Base-by-base conservation (phyloP, 53 echinoderm and acorn worm genomes). In the Glandiceps talaboti region DNA sequence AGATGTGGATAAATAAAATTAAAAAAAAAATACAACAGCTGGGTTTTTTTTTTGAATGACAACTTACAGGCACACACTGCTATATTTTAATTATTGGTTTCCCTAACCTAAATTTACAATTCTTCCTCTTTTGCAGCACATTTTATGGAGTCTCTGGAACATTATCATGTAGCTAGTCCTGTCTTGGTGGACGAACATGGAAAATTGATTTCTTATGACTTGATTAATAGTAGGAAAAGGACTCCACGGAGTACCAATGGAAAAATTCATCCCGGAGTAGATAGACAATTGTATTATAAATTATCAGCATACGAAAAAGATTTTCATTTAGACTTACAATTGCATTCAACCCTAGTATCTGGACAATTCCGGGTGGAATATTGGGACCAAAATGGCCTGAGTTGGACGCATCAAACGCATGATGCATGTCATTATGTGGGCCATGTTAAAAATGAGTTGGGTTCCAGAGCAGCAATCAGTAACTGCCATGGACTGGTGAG, bases 401-500 rank as follows among this genome's bases (percentile, higher is more conserved):
- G 83, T 30, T 33, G 83, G 25, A 81, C 83, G 27, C 94, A 99
- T 79, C 85, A 89, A 72, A 86, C 77, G 74, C 77, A 93, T 26
- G 99, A 99, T 74, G 89, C 89, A 33, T 99, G 99, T 72, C 99
- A 99, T 78, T 99, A 94, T 73, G 87, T 89, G 32, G 99, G 99
- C 33, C 82, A 90, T 82, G 73, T 99, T 31, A 93, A 91, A n/a
- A 78, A 78, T 26, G 89, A 91, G 82, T 74, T 79, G 0, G 45
- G 79, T 73, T 99, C 99, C 33, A 82, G 84, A 25, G 86, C 91
- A 26, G 91, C 99, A 12, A 77, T 99, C 80, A 99, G 99, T 76
- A 99, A 99, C 82, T 99, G 99, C 79, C 81, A 83, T 75, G 99
- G 99, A 73, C 89, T 99, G 89, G 99, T 99, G 88, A 94, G 99